These are phyloP conservation scores for Myiopsitta monachus DNA, from an alignment of 2,113 vertebrate species.

Conservation along the genomic window DNA sequence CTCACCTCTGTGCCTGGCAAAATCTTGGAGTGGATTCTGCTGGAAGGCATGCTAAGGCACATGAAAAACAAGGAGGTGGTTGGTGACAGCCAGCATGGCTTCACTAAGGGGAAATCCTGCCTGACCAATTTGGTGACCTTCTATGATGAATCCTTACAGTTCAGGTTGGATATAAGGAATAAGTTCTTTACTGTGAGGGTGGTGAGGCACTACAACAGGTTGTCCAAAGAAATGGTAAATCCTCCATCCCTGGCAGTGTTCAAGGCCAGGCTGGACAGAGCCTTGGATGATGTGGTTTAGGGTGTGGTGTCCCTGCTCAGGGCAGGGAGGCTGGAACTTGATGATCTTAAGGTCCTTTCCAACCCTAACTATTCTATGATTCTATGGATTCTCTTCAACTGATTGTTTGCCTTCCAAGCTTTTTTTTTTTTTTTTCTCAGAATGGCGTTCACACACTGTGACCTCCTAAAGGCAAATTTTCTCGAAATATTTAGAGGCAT, in stretches of 20 bases:
- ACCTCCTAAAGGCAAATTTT: neutral
- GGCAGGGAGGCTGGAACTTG: neutral
- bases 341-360: neutral
- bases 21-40: too few species aligned
- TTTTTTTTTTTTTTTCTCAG: neutral
- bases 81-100: too few species aligned
- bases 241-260: too few species aligned
- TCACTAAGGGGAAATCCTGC: too few species aligned
- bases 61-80: neutral
- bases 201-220: too few species aligned
- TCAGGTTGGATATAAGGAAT: neutral
- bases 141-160: neutral
- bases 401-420: neutral
- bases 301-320: too few species aligned
- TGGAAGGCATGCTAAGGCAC: neutral
- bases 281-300: too few species aligned
- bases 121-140: neutral
- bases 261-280: too few species aligned
- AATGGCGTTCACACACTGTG: neutral
- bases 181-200: too few species aligned
- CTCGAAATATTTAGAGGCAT: neutral
- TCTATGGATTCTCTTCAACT: neutral
- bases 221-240: too few species aligned
- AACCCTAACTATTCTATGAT: neutral
- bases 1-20: too few species aligned